A percentile compares a stretch with the other conserved stretches of the same genome.
Evolutionary conservation across 2,113 vertebrate species (phyloP).

Genomic region (Microtus oregoni): DNA sequence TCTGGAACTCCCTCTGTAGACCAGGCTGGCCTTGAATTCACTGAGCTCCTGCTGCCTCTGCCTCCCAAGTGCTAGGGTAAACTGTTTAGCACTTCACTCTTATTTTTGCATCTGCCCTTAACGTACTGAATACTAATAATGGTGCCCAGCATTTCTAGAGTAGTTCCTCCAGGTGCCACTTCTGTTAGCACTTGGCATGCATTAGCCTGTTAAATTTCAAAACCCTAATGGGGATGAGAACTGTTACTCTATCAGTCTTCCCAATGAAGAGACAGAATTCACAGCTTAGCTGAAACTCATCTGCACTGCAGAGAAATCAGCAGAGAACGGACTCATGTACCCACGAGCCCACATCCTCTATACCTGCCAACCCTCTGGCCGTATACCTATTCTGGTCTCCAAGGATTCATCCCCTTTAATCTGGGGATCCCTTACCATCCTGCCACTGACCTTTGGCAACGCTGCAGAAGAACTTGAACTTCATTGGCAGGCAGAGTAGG

Average conservation of each 20-base stretch:
- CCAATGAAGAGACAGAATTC: background rate
- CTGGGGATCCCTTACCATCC: background rate
- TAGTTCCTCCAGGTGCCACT: background rate
- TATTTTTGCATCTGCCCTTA: background rate
- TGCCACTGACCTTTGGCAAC: constrained; percentile 85
- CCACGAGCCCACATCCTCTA: background rate
- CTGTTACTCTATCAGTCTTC: background rate
- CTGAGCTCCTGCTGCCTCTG: background rate
- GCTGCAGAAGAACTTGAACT: constrained; percentile 90
- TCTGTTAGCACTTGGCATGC: background rate
- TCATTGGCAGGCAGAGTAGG: constrained; percentile 95
- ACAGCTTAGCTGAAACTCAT: background rate
- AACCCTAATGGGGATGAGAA: background rate
- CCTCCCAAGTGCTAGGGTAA: background rate
- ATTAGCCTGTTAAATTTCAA: background rate
- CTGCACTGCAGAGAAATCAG: background rate
- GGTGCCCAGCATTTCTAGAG: background rate
- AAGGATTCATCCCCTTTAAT: background rate
- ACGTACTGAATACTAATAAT: background rate
- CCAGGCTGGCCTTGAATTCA: background rate
- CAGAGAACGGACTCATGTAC: background rate
- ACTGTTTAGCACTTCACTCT: background rate
- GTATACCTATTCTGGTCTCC: background rate
- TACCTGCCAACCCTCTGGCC: background rate
- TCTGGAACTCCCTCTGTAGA: background rate